Evolutionary conservation across 1,140 invertebrate species (phyloP).

Genomic region (Agrypnia vestita): DNA sequence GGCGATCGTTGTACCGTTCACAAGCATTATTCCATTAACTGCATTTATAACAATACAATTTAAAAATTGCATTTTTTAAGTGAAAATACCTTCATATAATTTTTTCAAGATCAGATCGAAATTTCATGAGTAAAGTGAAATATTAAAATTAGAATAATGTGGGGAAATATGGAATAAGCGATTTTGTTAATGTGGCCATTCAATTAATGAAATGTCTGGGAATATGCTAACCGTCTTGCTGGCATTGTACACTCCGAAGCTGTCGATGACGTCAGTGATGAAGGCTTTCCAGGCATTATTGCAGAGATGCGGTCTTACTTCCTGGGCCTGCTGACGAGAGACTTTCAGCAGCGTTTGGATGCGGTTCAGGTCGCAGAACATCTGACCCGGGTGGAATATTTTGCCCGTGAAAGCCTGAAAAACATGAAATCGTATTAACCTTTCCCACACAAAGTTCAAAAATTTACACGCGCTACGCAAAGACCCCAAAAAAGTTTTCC

Average conservation of each 20-base stretch:
- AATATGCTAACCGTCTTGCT: conserved; percentile 68
- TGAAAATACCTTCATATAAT: no score
- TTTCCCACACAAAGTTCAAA: no score
- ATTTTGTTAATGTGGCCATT: no score
- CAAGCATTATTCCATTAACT: no score
- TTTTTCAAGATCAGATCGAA: no score
- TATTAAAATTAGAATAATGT: neutral
- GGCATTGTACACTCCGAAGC: conserved; percentile 73
- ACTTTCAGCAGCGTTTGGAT: conserved; percentile 70
- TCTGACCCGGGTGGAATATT: conserved; percentile 64
- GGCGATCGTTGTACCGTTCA: no score
- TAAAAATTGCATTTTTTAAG: no score
- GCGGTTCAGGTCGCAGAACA: conserved; percentile 71
- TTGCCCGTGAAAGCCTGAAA: conserved; percentile 68
- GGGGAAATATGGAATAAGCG: neutral
- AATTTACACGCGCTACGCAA: no score
- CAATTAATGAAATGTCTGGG: neutral
- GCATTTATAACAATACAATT: no score
- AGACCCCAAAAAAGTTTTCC: no score
- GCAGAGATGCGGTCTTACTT: conserved; percentile 68
- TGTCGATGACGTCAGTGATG: conserved; percentile 69
- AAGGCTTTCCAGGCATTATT: conserved; percentile 71
- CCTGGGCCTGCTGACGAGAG: conserved; percentile 63
- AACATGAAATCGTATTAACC: neutral
- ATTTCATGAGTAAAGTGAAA: no score